Evolutionary conservation across 2,113 vertebrate species (phyloP).

Genomic region (Malurus melanocephalus): DNA sequence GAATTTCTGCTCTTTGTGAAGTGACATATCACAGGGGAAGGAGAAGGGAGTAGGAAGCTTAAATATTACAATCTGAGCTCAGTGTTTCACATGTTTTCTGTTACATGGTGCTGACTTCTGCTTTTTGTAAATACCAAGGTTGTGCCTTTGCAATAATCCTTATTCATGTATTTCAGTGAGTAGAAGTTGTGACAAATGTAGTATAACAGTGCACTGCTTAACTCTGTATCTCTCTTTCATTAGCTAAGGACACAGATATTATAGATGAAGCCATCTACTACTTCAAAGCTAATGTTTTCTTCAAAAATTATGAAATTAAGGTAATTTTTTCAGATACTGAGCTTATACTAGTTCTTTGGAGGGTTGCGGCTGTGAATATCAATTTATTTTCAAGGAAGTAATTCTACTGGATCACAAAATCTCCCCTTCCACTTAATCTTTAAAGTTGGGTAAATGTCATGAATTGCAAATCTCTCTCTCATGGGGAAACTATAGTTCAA

Average conservation of each 20-base stretch:
- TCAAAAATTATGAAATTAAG: conserved; percentile 99
- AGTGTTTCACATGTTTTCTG: not conserved
- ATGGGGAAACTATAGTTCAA: not conserved
- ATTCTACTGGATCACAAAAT: not conserved
- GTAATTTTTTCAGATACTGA: conserved; percentile 66
- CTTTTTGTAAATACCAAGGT: not conserved
- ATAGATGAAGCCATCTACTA: conserved; percentile 98
- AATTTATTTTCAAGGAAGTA: not conserved
- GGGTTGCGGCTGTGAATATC: not conserved
- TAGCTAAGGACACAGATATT: conserved; percentile 92
- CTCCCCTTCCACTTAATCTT: not conserved
- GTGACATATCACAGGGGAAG: not conserved
- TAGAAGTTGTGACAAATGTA: not conserved
- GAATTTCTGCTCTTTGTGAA: not conserved
- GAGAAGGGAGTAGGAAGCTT: not conserved
- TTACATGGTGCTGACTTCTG: not conserved
- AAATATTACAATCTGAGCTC: not conserved
- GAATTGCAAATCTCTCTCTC: not conserved
- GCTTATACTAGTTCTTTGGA: not conserved
- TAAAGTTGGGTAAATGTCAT: not conserved
- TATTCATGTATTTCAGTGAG: not conserved
- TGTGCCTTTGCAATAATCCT: not conserved
- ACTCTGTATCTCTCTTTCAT: conserved; percentile 18
- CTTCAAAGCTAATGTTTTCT: conserved; percentile 99
- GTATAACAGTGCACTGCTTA: not conserved